These are phyloP conservation scores for Siniperca undulata DNA, from an alignment of 2,797 vertebrate genomes.

Conservation along the genomic window DNA sequence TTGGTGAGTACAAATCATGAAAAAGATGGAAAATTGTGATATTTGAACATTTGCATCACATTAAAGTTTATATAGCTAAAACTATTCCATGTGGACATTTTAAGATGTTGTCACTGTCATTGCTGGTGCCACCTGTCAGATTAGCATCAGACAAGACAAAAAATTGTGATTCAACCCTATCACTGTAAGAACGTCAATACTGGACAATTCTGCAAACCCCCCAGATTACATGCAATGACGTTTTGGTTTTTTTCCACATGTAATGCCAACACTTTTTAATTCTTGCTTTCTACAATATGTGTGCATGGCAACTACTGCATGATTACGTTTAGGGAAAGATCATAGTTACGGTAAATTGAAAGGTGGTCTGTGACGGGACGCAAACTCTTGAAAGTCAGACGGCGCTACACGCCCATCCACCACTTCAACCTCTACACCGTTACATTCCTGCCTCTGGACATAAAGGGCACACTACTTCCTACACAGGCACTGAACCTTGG, in stretches of 20 bases:
- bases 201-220: background rate
- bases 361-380: background rate
- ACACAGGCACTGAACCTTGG: background rate
- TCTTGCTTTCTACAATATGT: background rate
- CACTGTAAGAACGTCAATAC: background rate
- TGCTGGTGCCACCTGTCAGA: background rate
- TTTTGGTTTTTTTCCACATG: background rate
- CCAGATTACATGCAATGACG: background rate
- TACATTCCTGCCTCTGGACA: background rate
- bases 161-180: background rate
- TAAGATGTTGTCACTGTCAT: background rate
- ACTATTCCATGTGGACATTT: background rate
- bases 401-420: background rate
- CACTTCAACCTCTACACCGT: background rate
- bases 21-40: background rate
- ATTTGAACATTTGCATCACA: background rate
- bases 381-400: background rate
- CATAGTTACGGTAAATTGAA: background rate
- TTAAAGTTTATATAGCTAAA: background rate
- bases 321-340: background rate
- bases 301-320: background rate
- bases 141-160: background rate
- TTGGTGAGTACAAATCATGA: background rate
- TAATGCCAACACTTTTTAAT: background rate
- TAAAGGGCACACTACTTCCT: background rate